A percentile compares a stretch with the other conserved stretches of the same genome.
These are phyloP conservation scores for Manis javanica DNA, from an alignment of 2,797 vertebrate genomes.

Conservation along the genomic window DNA sequence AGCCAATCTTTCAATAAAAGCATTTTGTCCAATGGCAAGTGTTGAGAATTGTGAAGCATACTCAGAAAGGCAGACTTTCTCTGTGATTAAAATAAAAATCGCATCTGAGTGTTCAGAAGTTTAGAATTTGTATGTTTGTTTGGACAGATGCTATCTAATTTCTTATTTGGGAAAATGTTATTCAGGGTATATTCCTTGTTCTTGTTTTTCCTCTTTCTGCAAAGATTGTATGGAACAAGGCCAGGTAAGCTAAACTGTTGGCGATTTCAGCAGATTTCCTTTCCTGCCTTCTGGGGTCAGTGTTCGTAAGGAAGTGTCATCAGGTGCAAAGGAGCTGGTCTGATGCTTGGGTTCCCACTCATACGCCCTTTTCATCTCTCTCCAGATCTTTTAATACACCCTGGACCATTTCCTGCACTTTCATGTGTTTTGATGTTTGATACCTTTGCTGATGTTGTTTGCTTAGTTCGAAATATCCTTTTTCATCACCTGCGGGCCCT, in stretches of 20 bases:
- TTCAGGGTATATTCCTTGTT: background rate
- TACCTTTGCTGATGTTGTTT: background rate
- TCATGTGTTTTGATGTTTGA: background rate
- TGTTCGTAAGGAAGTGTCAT: background rate
- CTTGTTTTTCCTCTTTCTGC: background rate
- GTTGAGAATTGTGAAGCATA: constrained; percentile 62
- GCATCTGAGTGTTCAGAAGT: constrained; percentile 53
- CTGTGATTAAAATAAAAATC: constrained; percentile 60
- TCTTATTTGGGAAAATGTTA: constrained; percentile 49
- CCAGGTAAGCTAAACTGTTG: background rate
- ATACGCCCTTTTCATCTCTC: background rate
- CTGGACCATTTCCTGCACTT: background rate
- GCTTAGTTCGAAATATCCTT: background rate
- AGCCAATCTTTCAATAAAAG: background rate
- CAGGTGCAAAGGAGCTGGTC: background rate
- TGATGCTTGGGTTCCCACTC: background rate
- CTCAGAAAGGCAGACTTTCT: background rate
- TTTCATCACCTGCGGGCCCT: background rate
- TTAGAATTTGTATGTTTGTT: constrained; percentile 65
- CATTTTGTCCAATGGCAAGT: constrained; percentile 44
- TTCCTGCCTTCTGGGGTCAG: background rate
- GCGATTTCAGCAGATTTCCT: background rate
- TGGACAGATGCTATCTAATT: constrained; percentile 64
- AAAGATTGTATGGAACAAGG: background rate
- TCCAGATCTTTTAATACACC: background rate